These are phyloP conservation scores for Pseudotriccus pelzelni DNA, from an alignment of 2,797 vertebrate genomes.

Conservation along the genomic window DNA sequence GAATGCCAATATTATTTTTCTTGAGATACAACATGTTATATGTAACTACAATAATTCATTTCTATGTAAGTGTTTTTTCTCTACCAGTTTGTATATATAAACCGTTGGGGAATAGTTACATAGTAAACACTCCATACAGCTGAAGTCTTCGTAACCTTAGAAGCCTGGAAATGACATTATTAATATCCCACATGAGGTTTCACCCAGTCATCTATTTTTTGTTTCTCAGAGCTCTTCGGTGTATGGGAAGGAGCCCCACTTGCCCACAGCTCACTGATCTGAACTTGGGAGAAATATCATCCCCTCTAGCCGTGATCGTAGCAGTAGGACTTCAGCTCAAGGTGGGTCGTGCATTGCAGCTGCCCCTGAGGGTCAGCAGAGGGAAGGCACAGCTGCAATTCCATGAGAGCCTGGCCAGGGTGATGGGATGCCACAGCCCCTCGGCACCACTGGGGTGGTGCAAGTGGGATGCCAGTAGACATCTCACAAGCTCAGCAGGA, in stretches of 20 bases:
- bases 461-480: rapidly evolving
- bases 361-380: not conserved
- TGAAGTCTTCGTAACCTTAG: not conserved
- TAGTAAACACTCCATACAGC: not conserved
- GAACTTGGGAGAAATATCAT: not conserved
- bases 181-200: not conserved
- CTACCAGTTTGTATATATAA: not conserved
- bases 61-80: not conserved
- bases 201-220: not conserved
- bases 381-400: not conserved
- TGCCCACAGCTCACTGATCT: not conserved
- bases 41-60: not conserved
- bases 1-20: not conserved
- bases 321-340: not conserved
- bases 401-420: not conserved
- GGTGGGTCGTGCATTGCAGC: rapidly evolving
- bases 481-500: not conserved
- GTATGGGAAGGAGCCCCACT: rapidly evolving
- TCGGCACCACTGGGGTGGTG: rapidly evolving
- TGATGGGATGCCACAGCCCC: rapidly evolving
- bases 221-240: not conserved
- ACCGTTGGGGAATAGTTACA: not conserved
- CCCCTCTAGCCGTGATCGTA: not conserved
- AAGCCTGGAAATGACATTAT: not conserved
- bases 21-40: not conserved